Evolutionary conservation across 2,888 invertebrate genomes (phyloP), one percentile per base, ranked within the genome.

Genomic region (Chrysotoxum bicinctum): DNA sequence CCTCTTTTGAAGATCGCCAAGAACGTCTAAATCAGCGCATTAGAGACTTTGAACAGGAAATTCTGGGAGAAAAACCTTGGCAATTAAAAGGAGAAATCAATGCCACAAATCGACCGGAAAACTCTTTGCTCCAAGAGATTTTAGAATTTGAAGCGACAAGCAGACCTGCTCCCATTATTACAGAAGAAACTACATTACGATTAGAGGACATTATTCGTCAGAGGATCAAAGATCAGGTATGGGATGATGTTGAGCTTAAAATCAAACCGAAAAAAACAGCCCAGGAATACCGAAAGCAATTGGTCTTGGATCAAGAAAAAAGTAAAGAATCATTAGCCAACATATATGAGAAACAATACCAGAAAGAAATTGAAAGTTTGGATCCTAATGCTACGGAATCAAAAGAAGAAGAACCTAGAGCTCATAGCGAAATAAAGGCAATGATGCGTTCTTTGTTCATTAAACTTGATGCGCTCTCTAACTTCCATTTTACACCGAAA

Each of bases 401-500:
- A 75, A 92, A 93, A 37, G 93, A 94, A 88, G 95, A 95, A 54
- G 95, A 95, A 90, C 95, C 96, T 0, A 95, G 96, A 88, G 94
- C 95, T 82, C 97, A 98, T 89, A 95, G 94, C 80, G 95, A 96
- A 91, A 96, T 99, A 37, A 94, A 94, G 87, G 93, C 94, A 75
- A 92, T 94, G 87, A 96, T 98, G 96, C 93, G 93, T 12, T 93
- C 93, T 0, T 90, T 99, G 6, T 98, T 99, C 89, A 91, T 93
- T 0, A 96, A 98, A 91, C 93, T 99, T 48, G 98, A 99, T 92
- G 97, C 98, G 0, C 93, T 99, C 14, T 96, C 96, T 0, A 98
- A 99, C 91, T 98, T 96, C 92, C 97, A 98, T 91, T 99, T 96
- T 89, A 98, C 98, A 54, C 99, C 99, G 0, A 97, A 96, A 93